Evolutionary conservation across 2,888 invertebrate genomes (phyloP), one percentile per base, ranked within the genome.

Genomic region (Anoplius nigerrimus): DNA sequence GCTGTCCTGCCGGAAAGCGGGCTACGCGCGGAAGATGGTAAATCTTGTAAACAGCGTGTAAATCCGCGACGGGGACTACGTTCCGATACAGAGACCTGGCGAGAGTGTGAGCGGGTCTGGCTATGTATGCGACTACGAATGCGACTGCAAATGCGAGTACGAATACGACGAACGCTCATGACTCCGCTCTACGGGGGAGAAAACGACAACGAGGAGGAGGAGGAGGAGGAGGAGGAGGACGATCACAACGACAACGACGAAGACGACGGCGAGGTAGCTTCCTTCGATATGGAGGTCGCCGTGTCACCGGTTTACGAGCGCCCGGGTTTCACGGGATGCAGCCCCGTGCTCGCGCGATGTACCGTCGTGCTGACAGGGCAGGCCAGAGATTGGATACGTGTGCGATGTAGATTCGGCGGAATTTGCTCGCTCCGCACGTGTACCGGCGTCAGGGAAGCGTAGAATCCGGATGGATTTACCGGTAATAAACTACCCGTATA

Each of bases 1-100:
- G 51, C 18, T 13, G 18, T 18, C 34, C 51, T 53, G 61, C 53
- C 62, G 60, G 22, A 46, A 53, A 27, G 62, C 59, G 42, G 54
- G 54, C 58, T 74, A 73, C 68, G 63, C 54, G 66, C 70, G 43
- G 68, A 76, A 69, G 75, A 78, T 73, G 79, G 68, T 84, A 82
- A 85, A 84, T 83, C 82, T 79, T 83, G 83, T 84, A 85, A 85
- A 85, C 83, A 85, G 62, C 72, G 75, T 81, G 82, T 82, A 83
- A 82, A 83, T 83, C 76, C 70, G 69, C 64, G 64, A 65, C 63
- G 66, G 43, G 66, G 54, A 56, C 46, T 60, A 67, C 55, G 62
- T 68, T 71, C 67, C 78, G 60, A 63, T 61, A 22, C 6, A 22
- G 53, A 5, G 53, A 24, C 13, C 4, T n/a, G n/a, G 53, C 58